These are phyloP conservation scores for Echinometra lucunter DNA, from an alignment of 53 echinoderm and acorn worm genomes.

Conservation along the genomic window DNA sequence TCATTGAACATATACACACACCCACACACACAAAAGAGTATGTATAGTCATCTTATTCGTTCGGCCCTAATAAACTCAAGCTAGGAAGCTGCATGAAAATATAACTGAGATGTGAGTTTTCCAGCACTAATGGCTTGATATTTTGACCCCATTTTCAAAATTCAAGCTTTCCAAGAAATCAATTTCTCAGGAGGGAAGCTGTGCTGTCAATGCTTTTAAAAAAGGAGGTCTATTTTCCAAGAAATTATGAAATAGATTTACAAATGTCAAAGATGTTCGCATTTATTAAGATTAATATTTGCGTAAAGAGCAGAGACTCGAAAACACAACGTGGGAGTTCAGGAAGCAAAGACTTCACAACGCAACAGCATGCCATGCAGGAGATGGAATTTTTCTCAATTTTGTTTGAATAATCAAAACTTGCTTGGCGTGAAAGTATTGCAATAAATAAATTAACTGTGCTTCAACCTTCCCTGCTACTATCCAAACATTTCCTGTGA, in stretches of 20 bases:
- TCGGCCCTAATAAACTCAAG: not conserved
- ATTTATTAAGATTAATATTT: not conserved
- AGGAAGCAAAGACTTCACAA: not conserved
- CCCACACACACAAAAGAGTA: too few species aligned
- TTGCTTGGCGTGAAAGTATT: not conserved
- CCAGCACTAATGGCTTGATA: not conserved
- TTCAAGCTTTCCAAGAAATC: slow-evolving; percentile 6
- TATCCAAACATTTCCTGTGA: too few species aligned
- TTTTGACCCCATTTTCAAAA: not conserved
- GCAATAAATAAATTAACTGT: too few species aligned
- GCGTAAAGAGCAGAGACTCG: not conserved
- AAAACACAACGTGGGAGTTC: not conserved
- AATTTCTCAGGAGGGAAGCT: slow-evolving; percentile 11
- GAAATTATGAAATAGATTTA: not conserved
- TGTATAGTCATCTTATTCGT: not conserved
- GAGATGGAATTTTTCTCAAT: not conserved
- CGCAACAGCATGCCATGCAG: too few species aligned
- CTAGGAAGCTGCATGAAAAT: not conserved
- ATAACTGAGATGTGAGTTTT: not conserved
- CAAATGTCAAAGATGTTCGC: not conserved
- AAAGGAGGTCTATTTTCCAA: not conserved
- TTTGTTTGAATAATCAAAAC: not conserved
- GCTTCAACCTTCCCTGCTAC: too few species aligned
- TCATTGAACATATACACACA: not conserved
- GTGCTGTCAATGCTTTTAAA: not conserved